phyloP scores from a whole-genome alignment of 2,797 vertebrate genomes.

The Mus minutoides region DNA sequence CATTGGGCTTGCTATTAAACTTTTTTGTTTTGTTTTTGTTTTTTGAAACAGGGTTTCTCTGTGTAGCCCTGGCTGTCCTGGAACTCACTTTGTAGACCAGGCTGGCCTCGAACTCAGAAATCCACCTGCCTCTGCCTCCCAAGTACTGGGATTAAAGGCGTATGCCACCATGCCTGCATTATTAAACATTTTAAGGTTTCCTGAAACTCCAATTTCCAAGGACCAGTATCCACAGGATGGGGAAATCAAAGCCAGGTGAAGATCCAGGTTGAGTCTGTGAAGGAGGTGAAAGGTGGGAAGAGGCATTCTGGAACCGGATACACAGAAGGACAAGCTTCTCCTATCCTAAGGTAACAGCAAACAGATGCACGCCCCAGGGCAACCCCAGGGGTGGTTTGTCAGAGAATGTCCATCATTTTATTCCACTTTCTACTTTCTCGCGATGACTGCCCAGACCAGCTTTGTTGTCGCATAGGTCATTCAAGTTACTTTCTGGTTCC shows the following conservation, averaged over 20 bases:
- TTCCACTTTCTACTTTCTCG: constrained; percentile 43
- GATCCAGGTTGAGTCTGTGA: constrained; percentile 71
- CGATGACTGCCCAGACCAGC: neutral
- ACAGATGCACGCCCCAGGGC: constrained; percentile 20
- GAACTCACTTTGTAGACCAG: too few species aligned
- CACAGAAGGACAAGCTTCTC: constrained; percentile 38
- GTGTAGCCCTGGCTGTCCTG: too few species aligned
- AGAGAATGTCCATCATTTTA: constrained; percentile 32
- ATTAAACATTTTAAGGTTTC: constrained; percentile 66
- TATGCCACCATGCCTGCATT: too few species aligned
- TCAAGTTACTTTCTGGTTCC: constrained; percentile 2
- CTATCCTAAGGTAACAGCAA: constrained; percentile 54
- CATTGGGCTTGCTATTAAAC: constrained; percentile 66
- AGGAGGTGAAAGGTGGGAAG: constrained; percentile 60
- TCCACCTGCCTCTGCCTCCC: too few species aligned
- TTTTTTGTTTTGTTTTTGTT: too few species aligned
- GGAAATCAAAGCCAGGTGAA: constrained; percentile 80
- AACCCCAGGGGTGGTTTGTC: neutral
- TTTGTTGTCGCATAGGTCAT: neutral
- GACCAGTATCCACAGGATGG: constrained; percentile 51
- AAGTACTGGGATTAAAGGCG: too few species aligned
- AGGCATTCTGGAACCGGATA: constrained; percentile 61
- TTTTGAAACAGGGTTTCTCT: too few species aligned
- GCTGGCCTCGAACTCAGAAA: too few species aligned
- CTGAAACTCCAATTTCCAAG: constrained; percentile 67